A percentile compares a stretch with the other conserved stretches of the same genome.
phyloP scores from a whole-genome alignment of 2,888 invertebrate genomes.

The Phaedon cochleariae region DNA sequence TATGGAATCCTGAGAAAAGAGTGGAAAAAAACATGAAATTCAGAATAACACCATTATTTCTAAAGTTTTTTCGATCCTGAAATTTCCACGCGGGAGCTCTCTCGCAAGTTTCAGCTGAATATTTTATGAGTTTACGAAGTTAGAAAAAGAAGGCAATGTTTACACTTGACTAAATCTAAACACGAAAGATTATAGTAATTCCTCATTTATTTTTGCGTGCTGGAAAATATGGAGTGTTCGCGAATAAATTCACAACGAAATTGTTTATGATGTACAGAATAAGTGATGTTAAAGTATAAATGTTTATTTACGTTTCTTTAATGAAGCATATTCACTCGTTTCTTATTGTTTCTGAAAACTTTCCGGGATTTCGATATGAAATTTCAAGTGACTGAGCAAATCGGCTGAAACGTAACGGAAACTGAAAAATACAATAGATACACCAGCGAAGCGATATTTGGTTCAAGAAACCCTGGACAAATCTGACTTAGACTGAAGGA shows the following conservation, averaged over 20 bases:
- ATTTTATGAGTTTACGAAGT: constrained; percentile 52
- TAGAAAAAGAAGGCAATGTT: constrained; percentile 41
- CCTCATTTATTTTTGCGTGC: constrained; percentile 42
- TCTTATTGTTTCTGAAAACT: too few species aligned
- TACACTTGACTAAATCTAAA: constrained; percentile 38
- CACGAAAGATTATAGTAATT: constrained; percentile 43
- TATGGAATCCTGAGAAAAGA: constrained; percentile 18
- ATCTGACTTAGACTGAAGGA: too few species aligned
- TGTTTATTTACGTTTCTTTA: too few species aligned
- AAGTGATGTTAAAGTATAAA: constrained; percentile 26
- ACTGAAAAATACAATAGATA: too few species aligned
- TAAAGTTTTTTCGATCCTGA: constrained; percentile 49
- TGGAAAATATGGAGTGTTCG: constrained; percentile 37
- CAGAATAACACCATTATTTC: constrained; percentile 48
- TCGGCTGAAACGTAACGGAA: too few species aligned
- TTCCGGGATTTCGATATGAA: too few species aligned
- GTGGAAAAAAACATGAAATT: constrained; percentile 45
- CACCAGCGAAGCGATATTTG: too few species aligned
- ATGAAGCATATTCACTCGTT: too few species aligned
- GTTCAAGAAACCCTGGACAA: too few species aligned
- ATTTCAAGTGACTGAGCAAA: too few species aligned
- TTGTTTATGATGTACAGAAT: constrained; percentile 2
- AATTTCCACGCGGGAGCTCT: constrained; percentile 40
- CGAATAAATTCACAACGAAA: constrained; percentile 29
- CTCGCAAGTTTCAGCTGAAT: constrained; percentile 49